Evolutionary conservation across 2,113 vertebrate species (phyloP), one percentile per base, ranked within the genome.

Genomic region (Alligator sinensis): DNA sequence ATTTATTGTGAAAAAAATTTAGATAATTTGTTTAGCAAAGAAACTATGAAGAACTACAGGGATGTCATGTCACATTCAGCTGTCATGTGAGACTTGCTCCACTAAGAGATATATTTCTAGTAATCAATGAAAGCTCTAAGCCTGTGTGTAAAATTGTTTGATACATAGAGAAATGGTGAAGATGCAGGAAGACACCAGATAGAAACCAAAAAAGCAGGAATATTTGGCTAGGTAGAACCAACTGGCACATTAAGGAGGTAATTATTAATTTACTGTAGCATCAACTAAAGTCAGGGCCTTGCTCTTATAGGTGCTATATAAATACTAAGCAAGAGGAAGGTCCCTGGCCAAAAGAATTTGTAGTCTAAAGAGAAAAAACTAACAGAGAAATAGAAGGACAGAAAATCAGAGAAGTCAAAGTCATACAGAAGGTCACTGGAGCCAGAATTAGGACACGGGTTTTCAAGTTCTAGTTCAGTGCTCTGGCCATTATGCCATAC

Each of bases 271-370:
- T 63, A 4, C 13, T 54, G 30, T 24, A 60, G 2, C 2, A 1
- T 4, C 2, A 54, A 9, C 60, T 55, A 28, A 66, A 21, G n/a
- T 11, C 2, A 57, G 9, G 5, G 16, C 66, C 3, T 30, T 5
- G 14, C 14, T 28, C 5, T 0, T 0, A 8, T 30, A 54, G 13
- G 11, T 34, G 62, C 16, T 77, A n/a, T 47, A 58, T 27, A 58
- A 77, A 58, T 11, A 19, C 68, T 34, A 34, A 22, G 30, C 22
- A 19, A 78, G 57, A 78, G n/a, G 30, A 11, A 18, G n/a, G 10
- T 24, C 22, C 58, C 28, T 74, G 54, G 16, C 22, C 9, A 62
- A 80, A 54, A 62, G 2, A 77, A 0, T 5, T 12, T 75, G 19
- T 3, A 22, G 18, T 13, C 27, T 62, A 13, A 15, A 74, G 7